Evolutionary conservation across 2,797 vertebrate species (phyloP).

Genomic region (Acanthurus lineatus): DNA sequence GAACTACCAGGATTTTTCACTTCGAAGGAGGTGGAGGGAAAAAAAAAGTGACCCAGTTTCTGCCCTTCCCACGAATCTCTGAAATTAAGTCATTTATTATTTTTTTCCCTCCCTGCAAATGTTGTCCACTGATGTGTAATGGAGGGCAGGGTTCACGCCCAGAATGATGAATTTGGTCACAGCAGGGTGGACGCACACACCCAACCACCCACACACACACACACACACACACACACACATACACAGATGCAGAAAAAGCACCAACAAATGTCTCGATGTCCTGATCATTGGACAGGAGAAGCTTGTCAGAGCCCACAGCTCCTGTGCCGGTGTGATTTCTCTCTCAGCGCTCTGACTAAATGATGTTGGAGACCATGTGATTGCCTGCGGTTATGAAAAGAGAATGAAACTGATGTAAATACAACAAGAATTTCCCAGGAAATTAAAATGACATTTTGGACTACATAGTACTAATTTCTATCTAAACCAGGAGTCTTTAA

Average conservation of each 20-base stretch:
- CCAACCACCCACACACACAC: conserved; percentile 19
- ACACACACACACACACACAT: conserved; percentile 9
- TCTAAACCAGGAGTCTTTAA: conserved; percentile 2
- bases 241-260: conserved; percentile 24
- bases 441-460: neutral
- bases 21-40: neutral
- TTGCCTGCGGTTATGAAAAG: conserved; percentile 29
- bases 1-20: conserved; percentile 63
- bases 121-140: conserved; percentile 86
- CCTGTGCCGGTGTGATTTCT: conserved; percentile 52
- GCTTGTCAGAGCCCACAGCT: conserved; percentile 53
- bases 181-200: conserved; percentile 64
- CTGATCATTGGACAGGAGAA: conserved; percentile 64
- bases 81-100: conserved; percentile 87
- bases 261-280: conserved; percentile 69
- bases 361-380: conserved; percentile 41
- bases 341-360: conserved; percentile 60
- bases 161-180: conserved; percentile 86
- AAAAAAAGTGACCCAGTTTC: conserved; percentile 81
- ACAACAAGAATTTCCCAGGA: conserved; percentile 6
- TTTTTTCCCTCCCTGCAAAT: conserved; percentile 79
- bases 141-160: conserved; percentile 81
- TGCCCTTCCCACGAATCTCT: conserved; percentile 76
- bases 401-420: conserved; percentile 19
- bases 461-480: neutral